Evolutionary conservation across 2,113 vertebrate species (phyloP), one percentile per base, ranked within the genome.

Genomic region (Calonectris borealis): DNA sequence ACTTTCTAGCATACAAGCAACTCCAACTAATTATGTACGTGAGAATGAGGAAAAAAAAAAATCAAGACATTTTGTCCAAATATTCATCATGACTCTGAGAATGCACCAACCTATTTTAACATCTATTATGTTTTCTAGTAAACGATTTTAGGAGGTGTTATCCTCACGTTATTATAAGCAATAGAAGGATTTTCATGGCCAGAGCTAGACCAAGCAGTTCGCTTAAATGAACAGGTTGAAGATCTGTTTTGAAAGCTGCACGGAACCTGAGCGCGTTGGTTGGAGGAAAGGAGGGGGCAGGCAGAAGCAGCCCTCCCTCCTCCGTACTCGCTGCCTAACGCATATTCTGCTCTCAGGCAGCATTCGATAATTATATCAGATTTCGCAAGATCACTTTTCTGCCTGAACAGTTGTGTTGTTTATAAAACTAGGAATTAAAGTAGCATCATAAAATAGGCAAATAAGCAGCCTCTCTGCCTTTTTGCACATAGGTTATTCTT

Each of bases 211-310:
- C 5, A 14, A 90, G 29, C 22, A 76, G 31, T 44, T 65, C 72
- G 21, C 44, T 93, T 76, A 64, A 87, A 68, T 2, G 14, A 82
- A 27, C 34, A 36, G 20, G 40, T 92, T 85, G 92, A 64, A 76
- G 92, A 76, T 64, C 34, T 3, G 10, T 52, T 57, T 83, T 72
- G 26, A 69, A 78, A 72, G 57, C 51, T 72, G 40, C 29, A 25
- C 16, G 7, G 21, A 68, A 46, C 32, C 38, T 0, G 5, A 72
- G 36, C 4, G 2, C 0, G 0, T 5, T 58, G 49, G 9, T 0
- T 1, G 68, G 57, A 72, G 36, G 66, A 76, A 83, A 72, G n/a
- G 34, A 83, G 8, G 5, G 51, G 48, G 24, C 38, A 57, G 55
- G 36, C 54, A 93, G 83, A 55, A 77, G 80, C 68, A 57, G 52